Base-by-base conservation (phyloP, 2,113 vertebrate species). In the Pimephales promelas region DNA sequence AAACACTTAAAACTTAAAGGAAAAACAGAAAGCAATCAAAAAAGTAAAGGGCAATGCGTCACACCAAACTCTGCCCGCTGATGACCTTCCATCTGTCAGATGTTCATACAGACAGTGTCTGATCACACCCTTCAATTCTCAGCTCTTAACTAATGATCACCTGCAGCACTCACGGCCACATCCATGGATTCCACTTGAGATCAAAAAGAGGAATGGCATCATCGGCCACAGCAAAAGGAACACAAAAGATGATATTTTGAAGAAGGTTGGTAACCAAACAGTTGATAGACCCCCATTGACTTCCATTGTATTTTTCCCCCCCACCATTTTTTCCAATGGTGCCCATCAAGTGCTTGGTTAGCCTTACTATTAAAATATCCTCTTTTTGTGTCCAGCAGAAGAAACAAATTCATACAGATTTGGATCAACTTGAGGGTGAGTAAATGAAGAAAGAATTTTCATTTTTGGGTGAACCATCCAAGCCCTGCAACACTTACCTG, bases 1-100 rank as follows among this genome's bases (percentile, higher is more conserved):
- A 74, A 83, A 85, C 68, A 62, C 70, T 75, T 83, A n/a, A 72
- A 73, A 82, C 28, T 61, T 72, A 61, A 36, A 47, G 20, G 10
- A 66, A 20, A 36, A 20, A 66, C 28, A 52, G 54, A 28, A 73
- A 22, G 40, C 14, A 14, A 62, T 64, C 5, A 64, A 13, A 28
- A 77, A 66, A 57, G 24, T 64, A 47, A 43, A 31, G 71, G 36
- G 3, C 73, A 57, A 56, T 54, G 45, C 28, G 76, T 85, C 54
- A 56, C 52, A 47, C n/a, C 49, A 85, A 57, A 84, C 61, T 31
- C n/a, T 28, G 43, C 26, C 43, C 10, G 26, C 7, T 83, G 1
- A 79, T 26, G 18, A 79, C 16, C 52, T 45, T 57, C 64, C 76
- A 36, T 79, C 34, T 57, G 49, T 70, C 47, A 56, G 36, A 45